Evolutionary conservation across 2,888 invertebrate species (phyloP).

Genomic region (Heteromyza rotundicornis): DNA sequence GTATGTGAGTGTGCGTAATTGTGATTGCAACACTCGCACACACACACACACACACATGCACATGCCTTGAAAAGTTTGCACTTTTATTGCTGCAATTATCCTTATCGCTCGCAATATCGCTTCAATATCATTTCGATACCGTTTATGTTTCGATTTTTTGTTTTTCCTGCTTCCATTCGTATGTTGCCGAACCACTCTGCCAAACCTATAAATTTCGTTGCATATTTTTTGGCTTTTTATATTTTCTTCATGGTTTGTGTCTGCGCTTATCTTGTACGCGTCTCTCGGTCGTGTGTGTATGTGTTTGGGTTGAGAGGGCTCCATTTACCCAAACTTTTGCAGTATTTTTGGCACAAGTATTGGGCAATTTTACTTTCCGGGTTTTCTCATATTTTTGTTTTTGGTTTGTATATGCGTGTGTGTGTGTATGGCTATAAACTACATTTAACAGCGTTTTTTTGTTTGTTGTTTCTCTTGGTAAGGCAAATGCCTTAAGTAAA

Average conservation of each 20-base stretch:
- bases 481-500: neutral
- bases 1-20: conserved; percentile 11
- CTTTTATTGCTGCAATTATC: conserved; percentile 62
- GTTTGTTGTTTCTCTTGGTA: neutral
- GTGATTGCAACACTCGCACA: neutral
- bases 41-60: conserved; percentile 1
- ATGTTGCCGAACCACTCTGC: neutral
- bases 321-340: conserved; percentile 1
- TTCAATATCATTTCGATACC: conserved; percentile 53
- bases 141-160: conserved; percentile 4
- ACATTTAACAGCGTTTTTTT: neutral
- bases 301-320: neutral
- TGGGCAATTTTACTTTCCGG: neutral
- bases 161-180: neutral
- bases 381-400: too few species aligned
- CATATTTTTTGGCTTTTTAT: conserved; percentile 2
- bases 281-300: neutral
- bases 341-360: conserved; percentile 6
- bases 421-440: neutral
- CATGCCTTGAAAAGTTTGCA: conserved; percentile 30
- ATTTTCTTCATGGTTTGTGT: neutral
- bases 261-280: neutral
- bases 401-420: neutral
- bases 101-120: conserved; percentile 55
- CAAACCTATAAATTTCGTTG: conserved; percentile 2